Evolutionary conservation across 2,113 vertebrate genomes (phyloP), one percentile per base, ranked within the genome.

Genomic region (Tauraco erythrolophus): DNA sequence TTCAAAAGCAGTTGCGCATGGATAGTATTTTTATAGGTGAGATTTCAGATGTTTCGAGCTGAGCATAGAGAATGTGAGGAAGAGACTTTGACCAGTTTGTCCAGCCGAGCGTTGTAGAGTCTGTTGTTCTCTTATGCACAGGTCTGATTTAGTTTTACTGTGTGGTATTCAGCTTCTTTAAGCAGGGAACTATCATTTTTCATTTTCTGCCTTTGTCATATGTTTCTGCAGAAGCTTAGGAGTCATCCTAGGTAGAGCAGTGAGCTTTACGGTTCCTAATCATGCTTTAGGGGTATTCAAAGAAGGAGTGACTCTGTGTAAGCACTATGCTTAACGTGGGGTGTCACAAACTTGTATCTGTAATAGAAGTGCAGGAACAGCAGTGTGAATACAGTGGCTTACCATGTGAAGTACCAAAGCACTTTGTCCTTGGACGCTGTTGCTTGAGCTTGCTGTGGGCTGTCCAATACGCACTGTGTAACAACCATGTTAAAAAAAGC

Each of bases 201-300:
- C 25, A 7, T 62, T 77, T 65, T 39, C 45, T n/a, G 30, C 28
- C 54, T 86, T 37, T 0, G 0, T 25, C 17, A 60, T 2, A 0
- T 39, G 4, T 76, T 91, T 54, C 66, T 83, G 8, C 35, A 39
- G 50, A 51, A 60, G 43, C 25, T 22, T 31, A 39, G 39, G 19
- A 87, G 33, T 58, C 43, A 56, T 46, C 60, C 50, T 33, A 14
- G 37, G 27, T 11, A 39, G 23, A 69, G 24, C 62, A 61, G 25
- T 10, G 48, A 72, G 28, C 43, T 84, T 81, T 72, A 30, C 54
- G 22, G 30, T 39, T 78, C 45, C 54, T 61, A 5, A 15, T 56
- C 0, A 0, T 65, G 50, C 70, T 82, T 69, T 53, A 65, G 50
- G 22, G 22, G 1, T 39, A 7, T 43, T 84, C 28, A 27, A 7